Base-by-base conservation (phyloP, 1,140 invertebrate species). In the Triops longicaudatus region DNA sequence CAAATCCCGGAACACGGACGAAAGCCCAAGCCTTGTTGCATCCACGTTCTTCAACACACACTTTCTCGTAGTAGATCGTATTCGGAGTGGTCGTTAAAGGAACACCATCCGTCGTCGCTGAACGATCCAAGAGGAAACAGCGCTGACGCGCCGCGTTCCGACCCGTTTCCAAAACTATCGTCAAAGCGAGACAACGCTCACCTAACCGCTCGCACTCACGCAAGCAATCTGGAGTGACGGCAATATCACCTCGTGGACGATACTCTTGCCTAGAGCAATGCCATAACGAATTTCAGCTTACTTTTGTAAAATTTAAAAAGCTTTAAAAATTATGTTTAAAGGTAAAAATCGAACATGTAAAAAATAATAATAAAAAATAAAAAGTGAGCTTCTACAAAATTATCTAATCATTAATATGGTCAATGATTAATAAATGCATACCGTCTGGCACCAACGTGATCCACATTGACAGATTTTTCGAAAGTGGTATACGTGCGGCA, bases 1-100 rank as follows among this genome's bases (percentile, higher is more conserved):
- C 85, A 79, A 82, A 84, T 26, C 85, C 84, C 22, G 85, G 85
- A 10, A 87, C 84, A 71, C 87, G 81, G 26, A 86, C 86, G 79
- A 86, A 87, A 6, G 84, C 83, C 87, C 87, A 87, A 10, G 85
- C 79, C 79, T 86, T 86, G 4, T 82, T 81, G 79, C 86, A 87
- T 26, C 79, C 78, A 50, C 81, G 79, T 74, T 83, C 84, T 85
- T 75, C 27, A 80, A 80, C 78, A 79, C 87, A 87, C 37, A 87
- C 85, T 80, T 87, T 87, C 79, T 87, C 86, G 80, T 85, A 87
- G 79, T 87, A 87, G 26, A 85, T 82, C 4, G 84, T 81, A 74
- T 85, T 83, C 0, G 83, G 78, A 6, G 83, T 79, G 4, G 85
- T 81, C 28, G 81, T 81, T 5, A 87, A 82, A 12, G 81, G 79